Percentiles rank a stretch among this genome's conserved stretches.
Conservation (phyloP, 1,140 invertebrate genomes). For the Melipona quadrifasciata region DNA sequence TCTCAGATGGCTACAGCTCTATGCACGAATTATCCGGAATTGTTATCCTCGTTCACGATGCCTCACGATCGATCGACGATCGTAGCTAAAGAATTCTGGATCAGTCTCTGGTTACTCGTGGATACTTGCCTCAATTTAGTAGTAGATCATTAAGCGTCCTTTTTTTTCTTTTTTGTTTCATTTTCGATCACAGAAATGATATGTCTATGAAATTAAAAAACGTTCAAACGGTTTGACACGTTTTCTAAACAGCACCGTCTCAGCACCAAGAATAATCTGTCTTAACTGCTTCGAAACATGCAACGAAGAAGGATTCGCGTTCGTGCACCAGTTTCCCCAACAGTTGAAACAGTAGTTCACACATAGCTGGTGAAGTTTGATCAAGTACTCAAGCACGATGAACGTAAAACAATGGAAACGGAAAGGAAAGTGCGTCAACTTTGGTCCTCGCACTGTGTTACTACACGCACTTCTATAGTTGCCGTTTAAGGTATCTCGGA, state of each 20-base stretch:
- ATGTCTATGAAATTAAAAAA: conserved; percentile 25
- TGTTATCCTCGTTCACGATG: neutral
- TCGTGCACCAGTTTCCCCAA: neutral
- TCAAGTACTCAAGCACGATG: conserved; percentile 12
- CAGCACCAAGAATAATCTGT: conserved; percentile 49
- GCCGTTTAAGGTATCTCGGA: neutral
- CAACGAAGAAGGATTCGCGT: neutral
- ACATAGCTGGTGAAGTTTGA: neutral
- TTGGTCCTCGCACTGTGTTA: conserved; percentile 2
- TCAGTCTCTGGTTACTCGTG: neutral
- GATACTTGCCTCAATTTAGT: conserved; percentile 1
- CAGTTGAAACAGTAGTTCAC: neutral
- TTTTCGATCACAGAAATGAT: conserved; percentile 43
- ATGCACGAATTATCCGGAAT: conserved; percentile 5
- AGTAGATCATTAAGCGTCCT: conserved; percentile 25
- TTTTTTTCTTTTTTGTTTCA: too few relatives aligned
- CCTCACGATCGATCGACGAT: neutral
- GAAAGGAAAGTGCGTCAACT: neutral
- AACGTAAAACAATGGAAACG: neutral
- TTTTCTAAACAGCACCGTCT: conserved; percentile 55
- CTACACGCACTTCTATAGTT: conserved; percentile 11
- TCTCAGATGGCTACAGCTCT: neutral
- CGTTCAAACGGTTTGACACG: conserved; percentile 5
- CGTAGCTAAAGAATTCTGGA: neutral
- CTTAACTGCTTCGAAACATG: neutral